Conservation (phyloP, 2,113 vertebrate genomes). For the Panthera uncia region DNA sequence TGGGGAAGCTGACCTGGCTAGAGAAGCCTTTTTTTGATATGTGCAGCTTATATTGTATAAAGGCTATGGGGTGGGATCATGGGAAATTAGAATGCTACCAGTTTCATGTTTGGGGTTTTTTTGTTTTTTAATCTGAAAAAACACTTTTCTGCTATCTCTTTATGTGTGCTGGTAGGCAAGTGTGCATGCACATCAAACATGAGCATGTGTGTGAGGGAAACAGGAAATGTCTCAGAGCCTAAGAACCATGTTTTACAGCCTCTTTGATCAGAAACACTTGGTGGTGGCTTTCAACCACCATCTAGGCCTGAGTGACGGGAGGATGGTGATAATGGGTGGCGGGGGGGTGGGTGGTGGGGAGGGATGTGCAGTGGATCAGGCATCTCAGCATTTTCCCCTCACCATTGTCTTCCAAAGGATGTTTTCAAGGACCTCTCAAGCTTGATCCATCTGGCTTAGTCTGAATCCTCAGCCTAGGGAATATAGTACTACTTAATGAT, state of each 20-base stretch:
- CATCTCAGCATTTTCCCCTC: neutral
- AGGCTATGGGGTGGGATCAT: neutral
- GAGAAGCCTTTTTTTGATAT: constrained; percentile 8
- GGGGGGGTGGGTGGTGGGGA: accelerated
- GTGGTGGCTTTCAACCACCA: neutral
- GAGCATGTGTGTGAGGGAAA: constrained; percentile 6
- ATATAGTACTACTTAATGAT: neutral
- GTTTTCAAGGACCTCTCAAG: neutral
- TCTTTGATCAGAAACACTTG: constrained; percentile 3
- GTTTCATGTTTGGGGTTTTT: neutral
- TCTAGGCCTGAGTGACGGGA: neutral
- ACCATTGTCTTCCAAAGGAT: neutral
- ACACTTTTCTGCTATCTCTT: constrained; percentile 37
- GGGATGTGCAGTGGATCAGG: neutral
- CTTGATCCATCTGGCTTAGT: neutral
- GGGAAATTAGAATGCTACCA: constrained; percentile 18
- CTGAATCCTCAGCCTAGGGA: neutral
- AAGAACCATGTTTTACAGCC: neutral
- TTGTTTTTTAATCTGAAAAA: constrained; percentile 48
- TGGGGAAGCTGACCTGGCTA: constrained; percentile 11
- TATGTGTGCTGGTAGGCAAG: constrained; percentile 7
- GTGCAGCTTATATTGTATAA: neutral
- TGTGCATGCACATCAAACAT: neutral
- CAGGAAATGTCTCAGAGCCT: neutral
- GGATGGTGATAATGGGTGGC: neutral